Evolutionary conservation across 2,888 invertebrate genomes (phyloP), one percentile per base, ranked within the genome.

Genomic region (Phanerotoma sp.): DNA sequence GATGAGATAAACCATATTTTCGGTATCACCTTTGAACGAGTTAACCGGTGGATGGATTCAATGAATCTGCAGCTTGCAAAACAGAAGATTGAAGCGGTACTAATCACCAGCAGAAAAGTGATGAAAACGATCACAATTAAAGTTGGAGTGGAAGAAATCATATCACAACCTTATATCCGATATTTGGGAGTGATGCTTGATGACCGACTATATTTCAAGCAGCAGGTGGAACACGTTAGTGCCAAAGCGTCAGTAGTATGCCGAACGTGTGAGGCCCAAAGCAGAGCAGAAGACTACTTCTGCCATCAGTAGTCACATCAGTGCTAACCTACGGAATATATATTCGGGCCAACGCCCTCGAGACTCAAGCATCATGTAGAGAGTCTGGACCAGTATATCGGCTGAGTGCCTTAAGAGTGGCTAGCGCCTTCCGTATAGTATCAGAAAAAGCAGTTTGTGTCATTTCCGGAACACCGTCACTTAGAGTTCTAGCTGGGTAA

Each of bases 11-110:
- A 28, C 4, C 3, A 5, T 0, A 9, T n/a, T 3, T 51, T 52
- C 4, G 35, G 50, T n/a, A 13, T 10, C 9, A 46, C 52, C 0
- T 50, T 38, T 5, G n/a, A 10, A 3, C 6, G 9, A n/a, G 42
- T 60, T 2, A 5, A 25, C 5, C 3, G 7, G 25, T 7, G 52
- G 51, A 16, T 58, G 58, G 9, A 51, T 47, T 9, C n/a, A 18
- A 38, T 50, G 50, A 5, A 60, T 52, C 10, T 84, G 4, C 6
- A 37, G 32, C 25, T 58, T 9, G 55, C 53, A 1, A 32, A 40
- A 1, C 64, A 65, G 20, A 65, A 63, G 35, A 65, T 65, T 2
- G 62, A 61, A 18, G 61, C 57, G 10, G 49, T 64, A 3, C 59
- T 62, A 2, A 51, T 62, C n/a, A 56, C 61, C 10, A 56, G 59